These are phyloP conservation scores for Mesoclemmys tuberculata DNA, from an alignment of 2,113 vertebrate genomes.

Conservation along the genomic window DNA sequence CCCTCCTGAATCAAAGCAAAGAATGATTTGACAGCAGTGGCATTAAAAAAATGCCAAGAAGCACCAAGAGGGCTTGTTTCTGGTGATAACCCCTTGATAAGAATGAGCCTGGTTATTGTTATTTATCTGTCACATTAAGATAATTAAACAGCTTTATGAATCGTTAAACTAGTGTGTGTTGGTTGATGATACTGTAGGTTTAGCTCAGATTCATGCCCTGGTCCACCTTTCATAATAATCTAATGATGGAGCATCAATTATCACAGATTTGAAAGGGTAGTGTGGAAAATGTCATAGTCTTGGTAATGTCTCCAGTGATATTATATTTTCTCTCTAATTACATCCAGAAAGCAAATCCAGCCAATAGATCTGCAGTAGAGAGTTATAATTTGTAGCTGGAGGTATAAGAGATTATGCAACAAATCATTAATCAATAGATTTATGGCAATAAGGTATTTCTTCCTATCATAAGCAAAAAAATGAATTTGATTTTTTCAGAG, in stretches of 20 bases:
- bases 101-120: not conserved
- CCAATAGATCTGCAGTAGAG: not conserved
- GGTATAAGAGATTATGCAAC: not conserved
- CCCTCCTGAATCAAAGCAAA: not conserved
- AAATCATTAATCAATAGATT: slow-evolving; percentile 42
- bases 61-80: not conserved
- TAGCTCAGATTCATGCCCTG: slow-evolving; percentile 21
- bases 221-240: slow-evolving; percentile 58
- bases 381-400: slow-evolving; percentile 11
- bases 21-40: not conserved
- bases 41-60: not conserved
- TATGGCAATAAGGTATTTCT: slow-evolving; percentile 26
- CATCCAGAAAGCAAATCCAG: slow-evolving; percentile 2
- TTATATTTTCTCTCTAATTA: slow-evolving; percentile 61
- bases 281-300: slow-evolving; percentile 23
- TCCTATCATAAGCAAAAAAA: slow-evolving; percentile 29
- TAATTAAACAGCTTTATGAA: slow-evolving; percentile 59
- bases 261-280: slow-evolving; percentile 26
- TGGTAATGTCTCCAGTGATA: not conserved
- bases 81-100: not conserved
- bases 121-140: slow-evolving; percentile 39
- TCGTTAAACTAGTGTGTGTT: slow-evolving; percentile 5
- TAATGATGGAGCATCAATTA: slow-evolving; percentile 49
- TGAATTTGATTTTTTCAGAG: slow-evolving; percentile 37
- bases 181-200: slow-evolving; percentile 20